phyloP scores from a whole-genome alignment of 2,888 invertebrate species.

The Tipula lateralis region DNA sequence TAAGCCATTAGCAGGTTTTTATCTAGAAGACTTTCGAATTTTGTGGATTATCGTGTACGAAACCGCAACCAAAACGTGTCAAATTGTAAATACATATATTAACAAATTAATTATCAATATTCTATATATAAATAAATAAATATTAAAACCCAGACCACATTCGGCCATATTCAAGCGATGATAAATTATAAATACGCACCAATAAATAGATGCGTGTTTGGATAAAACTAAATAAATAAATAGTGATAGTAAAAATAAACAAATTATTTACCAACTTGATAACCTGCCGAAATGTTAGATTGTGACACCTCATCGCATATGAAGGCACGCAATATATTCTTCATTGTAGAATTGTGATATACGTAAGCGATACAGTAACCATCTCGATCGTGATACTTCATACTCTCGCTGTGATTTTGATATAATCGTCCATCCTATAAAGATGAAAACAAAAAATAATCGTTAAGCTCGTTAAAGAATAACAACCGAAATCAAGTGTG shows the following conservation, averaged over 20 bases:
- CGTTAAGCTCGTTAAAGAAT: not conserved
- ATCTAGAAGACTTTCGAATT: too few relatives aligned
- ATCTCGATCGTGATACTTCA: not conserved
- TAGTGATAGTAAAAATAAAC: not conserved
- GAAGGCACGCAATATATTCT: not conserved
- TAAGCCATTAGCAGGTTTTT: too few relatives aligned
- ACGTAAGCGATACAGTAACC: not conserved
- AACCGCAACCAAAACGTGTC: too few relatives aligned
- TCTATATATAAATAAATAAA: too few relatives aligned
- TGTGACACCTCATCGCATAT: not conserved
- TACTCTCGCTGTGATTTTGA: not conserved
- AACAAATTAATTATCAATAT: too few relatives aligned
- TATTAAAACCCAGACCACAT: not conserved
- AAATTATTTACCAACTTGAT: not conserved
- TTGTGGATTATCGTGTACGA: too few relatives aligned
- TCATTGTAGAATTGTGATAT: not conserved
- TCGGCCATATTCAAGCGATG: not conserved
- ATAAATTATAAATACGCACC: not conserved
- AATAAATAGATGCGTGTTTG: too few relatives aligned
- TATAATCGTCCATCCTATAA: not conserved
- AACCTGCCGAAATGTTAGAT: not conserved
- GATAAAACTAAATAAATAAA: not conserved
- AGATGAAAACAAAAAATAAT: not conserved
- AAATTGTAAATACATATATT: too few relatives aligned
- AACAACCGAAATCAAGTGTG: not conserved